Percentiles rank a stretch among this genome's conserved stretches.
Evolutionary conservation across 2,888 invertebrate genomes (phyloP).

Genomic region (Cactoblastis cactorum): DNA sequence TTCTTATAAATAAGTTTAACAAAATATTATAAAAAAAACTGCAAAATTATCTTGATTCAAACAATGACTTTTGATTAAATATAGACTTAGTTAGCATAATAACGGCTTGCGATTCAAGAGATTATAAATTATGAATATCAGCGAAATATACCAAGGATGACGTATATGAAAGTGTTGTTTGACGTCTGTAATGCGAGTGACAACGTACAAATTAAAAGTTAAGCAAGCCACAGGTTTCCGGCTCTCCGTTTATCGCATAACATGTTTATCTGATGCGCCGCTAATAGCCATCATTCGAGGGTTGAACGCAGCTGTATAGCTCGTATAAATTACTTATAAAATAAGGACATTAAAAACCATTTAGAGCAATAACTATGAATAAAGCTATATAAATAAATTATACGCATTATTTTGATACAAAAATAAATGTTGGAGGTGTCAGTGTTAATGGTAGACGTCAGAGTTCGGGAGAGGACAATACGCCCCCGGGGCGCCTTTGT

Average conservation of each 20-base stretch:
- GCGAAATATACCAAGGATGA: background rate
- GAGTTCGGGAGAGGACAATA: slow-evolving; percentile 65
- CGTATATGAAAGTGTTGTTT: background rate
- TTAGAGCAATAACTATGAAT: slow-evolving; percentile 71
- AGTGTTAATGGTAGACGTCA: slow-evolving; percentile 66
- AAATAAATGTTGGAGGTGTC: slow-evolving; percentile 71
- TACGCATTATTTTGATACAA: slow-evolving; percentile 67
- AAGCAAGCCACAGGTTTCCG: slow-evolving; percentile 44
- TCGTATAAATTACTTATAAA: slow-evolving; percentile 70
- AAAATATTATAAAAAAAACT: no score
- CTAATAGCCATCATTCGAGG: slow-evolving; percentile 68
- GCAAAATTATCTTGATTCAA: no score
- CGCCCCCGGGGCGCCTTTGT: slow-evolving; percentile 74
- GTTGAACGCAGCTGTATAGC: slow-evolving; percentile 67
- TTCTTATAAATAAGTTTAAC: background rate
- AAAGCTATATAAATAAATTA: slow-evolving; percentile 68
- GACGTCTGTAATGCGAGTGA: slow-evolving; percentile 3
- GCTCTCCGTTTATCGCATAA: slow-evolving; percentile 44
- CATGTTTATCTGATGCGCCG: slow-evolving; percentile 64
- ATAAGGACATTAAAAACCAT: slow-evolving; percentile 76
- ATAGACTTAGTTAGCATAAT: no score
- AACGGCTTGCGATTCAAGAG: background rate
- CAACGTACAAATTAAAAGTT: slow-evolving; percentile 28
- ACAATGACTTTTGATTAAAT: no score
- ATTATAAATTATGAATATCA: background rate